phyloP scores from a whole-genome alignment of 64 coral and sea anemone species.

The Astreopora myriophthalma region DNA sequence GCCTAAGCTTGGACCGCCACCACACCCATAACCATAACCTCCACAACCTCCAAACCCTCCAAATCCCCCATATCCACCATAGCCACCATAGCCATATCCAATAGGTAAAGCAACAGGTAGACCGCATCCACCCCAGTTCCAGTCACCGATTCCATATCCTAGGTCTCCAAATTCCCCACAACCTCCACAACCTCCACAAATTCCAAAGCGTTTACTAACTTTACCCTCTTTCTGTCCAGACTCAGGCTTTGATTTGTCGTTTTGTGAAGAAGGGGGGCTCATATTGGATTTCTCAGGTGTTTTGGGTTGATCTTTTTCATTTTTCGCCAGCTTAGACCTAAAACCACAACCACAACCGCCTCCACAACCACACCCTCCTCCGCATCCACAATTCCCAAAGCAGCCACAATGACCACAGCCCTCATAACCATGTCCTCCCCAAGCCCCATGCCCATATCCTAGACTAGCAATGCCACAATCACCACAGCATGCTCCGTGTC shows the following conservation, averaged over 20 bases:
- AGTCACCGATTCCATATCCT: slow-evolving; percentile 30
- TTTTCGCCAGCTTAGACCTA: slow-evolving; percentile 19
- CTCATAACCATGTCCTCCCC: slow-evolving; percentile 62
- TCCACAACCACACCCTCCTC: slow-evolving; percentile 13
- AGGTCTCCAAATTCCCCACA: slow-evolving; percentile 22
- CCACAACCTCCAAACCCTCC: background rate
- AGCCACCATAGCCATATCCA: slow-evolving; percentile 13
- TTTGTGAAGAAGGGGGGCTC: background rate
- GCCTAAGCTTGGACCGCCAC: background rate
- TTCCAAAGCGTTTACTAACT: slow-evolving; percentile 8
- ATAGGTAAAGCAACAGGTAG: background rate
- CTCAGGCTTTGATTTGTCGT: background rate
- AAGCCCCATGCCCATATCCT: slow-evolving; percentile 39
- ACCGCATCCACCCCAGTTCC: slow-evolving; percentile 25
- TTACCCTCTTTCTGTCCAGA: background rate
- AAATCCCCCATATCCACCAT: slow-evolving; percentile 4
- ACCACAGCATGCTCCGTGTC: slow-evolving; percentile 25
- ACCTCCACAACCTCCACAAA: slow-evolving; percentile 9
- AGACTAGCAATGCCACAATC: slow-evolving; percentile 4
- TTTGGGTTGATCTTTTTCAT: background rate
- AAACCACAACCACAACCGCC: slow-evolving; percentile 24
- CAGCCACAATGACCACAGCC: background rate
- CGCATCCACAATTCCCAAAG: slow-evolving; percentile 9
- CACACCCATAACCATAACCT: slow-evolving; percentile 1
- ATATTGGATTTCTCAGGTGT: background rate